phyloP scores from a whole-genome alignment of 2,797 vertebrate species.

The Eulemur albifrons region DNA sequence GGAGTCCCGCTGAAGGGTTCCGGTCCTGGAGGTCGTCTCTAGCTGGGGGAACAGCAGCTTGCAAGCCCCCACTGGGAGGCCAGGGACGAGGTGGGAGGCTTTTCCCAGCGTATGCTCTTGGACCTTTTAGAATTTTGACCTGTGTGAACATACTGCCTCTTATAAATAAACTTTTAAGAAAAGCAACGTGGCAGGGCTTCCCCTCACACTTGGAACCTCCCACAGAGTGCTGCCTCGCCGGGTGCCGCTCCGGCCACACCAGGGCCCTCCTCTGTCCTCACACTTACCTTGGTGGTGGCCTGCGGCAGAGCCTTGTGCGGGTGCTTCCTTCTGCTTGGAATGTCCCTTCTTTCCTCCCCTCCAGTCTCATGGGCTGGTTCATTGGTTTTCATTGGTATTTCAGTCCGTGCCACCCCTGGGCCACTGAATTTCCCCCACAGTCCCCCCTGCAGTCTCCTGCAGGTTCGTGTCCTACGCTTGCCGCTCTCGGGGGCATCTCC shows the following conservation, averaged over 20 bases:
- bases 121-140: neutral
- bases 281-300: neutral
- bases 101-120: neutral
- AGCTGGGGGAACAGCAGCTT: neutral
- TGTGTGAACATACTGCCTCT: neutral
- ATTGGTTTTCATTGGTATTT: neutral
- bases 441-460: fast-evolving
- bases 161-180: neutral
- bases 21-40: neutral
- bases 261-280: neutral
- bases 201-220: neutral
- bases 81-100: neutral
- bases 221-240: fast-evolving
- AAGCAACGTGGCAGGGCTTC: too few species aligned
- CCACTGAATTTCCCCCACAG: neutral
- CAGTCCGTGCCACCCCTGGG: neutral
- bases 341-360: neutral
- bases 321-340: neutral
- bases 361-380: neutral
- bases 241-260: neutral
- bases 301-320: neutral
- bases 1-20: neutral
- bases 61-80: neutral
- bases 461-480: neutral
- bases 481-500: neutral